phyloP scores from a whole-genome alignment of 2,113 vertebrate genomes.

The Arenaria interpres region DNA sequence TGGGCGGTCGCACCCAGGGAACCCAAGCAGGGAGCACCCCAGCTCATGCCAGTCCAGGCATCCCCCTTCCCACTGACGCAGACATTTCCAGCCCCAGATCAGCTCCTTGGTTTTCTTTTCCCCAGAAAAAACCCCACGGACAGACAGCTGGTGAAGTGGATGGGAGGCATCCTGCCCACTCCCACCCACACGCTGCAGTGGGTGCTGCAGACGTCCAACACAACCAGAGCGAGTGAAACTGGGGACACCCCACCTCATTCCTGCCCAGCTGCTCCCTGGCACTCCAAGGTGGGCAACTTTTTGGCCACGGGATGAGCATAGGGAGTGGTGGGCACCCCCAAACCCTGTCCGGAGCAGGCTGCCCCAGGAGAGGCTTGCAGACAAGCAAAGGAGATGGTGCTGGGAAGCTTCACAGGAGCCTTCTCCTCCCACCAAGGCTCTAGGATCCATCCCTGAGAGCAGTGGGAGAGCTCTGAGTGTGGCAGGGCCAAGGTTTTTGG shows the following conservation, averaged over 20 bases:
- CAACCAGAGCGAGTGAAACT: fast-evolving
- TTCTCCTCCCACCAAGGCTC: fast-evolving
- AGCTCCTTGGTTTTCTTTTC: background rate
- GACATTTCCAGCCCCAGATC: background rate
- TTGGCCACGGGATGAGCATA: background rate
- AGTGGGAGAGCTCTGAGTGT: fast-evolving
- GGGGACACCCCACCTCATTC: background rate
- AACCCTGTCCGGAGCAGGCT: background rate
- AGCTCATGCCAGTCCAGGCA: background rate
- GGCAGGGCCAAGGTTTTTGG: background rate
- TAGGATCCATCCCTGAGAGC: fast-evolving
- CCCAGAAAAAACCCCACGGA: background rate
- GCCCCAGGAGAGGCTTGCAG: background rate
- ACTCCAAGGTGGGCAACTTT: background rate
- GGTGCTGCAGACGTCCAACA: background rate
- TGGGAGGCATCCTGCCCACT: background rate
- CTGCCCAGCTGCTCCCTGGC: background rate
- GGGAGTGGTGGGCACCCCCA: background rate
- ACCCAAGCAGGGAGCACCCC: background rate
- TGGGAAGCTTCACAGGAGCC: background rate
- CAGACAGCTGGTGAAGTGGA: fast-evolving
- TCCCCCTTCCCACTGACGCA: fast-evolving
- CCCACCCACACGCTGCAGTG: fast-evolving
- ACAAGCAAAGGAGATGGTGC: background rate
- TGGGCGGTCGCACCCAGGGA: background rate